phyloP scores from a whole-genome alignment of 2,888 invertebrate genomes.

The Rutpela maculata region DNA sequence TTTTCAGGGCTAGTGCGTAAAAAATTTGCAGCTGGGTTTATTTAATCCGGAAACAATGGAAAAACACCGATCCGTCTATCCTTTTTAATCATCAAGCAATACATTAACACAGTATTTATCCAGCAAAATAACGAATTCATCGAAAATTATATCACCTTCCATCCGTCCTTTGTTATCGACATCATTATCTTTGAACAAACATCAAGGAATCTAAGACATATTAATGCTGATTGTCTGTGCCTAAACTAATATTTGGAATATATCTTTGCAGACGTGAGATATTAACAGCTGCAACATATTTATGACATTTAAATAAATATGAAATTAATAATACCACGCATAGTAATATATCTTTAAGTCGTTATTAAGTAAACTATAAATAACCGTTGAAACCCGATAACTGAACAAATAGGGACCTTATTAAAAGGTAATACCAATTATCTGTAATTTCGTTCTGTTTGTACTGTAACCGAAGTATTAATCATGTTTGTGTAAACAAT shows the following conservation, averaged over 20 bases:
- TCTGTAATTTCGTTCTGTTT: constrained; percentile 53
- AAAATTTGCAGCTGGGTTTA: no score
- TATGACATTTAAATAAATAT: constrained; percentile 64
- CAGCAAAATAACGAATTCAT: constrained; percentile 53
- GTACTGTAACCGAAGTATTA: constrained; percentile 52
- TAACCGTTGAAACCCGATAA: constrained; percentile 57
- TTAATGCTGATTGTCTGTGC: constrained; percentile 64
- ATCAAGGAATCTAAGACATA: constrained; percentile 62
- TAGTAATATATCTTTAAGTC: constrained; percentile 56
- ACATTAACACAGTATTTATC: constrained; percentile 30
- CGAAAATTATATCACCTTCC: constrained; percentile 58
- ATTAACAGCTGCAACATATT: constrained; percentile 64
- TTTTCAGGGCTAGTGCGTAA: no score
- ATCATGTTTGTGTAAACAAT: constrained; percentile 41
- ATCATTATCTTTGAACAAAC: constrained; percentile 64
- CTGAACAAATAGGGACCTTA: constrained; percentile 55
- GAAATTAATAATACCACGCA: constrained; percentile 60
- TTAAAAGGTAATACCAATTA: constrained; percentile 56
- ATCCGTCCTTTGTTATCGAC: constrained; percentile 60
- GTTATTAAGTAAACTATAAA: constrained; percentile 60
- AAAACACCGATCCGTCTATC: neutral
- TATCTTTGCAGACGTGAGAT: constrained; percentile 64
- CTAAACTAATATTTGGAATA: constrained; percentile 67
- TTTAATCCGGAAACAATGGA: no score
- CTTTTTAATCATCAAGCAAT: constrained; percentile 14